Evolutionary conservation across 2,888 invertebrate genomes (phyloP).

Genomic region (Lycophotia porphyrea): DNA sequence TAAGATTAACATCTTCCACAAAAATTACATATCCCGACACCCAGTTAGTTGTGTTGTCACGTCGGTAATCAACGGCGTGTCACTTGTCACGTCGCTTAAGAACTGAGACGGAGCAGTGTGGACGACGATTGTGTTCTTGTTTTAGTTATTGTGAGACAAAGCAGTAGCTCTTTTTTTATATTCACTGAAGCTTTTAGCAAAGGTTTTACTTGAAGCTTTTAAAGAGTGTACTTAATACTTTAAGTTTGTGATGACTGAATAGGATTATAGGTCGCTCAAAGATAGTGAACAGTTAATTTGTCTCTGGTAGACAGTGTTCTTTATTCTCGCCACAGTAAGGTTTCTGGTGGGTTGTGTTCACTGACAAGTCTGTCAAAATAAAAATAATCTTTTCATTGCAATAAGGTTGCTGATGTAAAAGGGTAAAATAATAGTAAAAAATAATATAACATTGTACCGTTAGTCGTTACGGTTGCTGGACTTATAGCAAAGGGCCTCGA

Average conservation of each 20-base stretch:
- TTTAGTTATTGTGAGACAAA: conserved; percentile 9
- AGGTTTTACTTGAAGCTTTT: not conserved
- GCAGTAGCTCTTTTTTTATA: not conserved
- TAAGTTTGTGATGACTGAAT: not conserved
- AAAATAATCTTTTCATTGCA: not conserved
- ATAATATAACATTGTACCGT: no score
- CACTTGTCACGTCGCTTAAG: conserved; percentile 62
- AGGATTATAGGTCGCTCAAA: not conserved
- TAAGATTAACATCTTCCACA: conserved; percentile 62
- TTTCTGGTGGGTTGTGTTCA: not conserved
- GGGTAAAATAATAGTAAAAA: not conserved
- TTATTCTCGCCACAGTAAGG: not conserved
- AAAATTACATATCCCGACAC: conserved; percentile 64
- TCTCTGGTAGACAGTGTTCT: not conserved
- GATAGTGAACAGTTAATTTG: not conserved
- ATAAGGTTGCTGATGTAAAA: not conserved
- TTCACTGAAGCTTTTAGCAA: not conserved
- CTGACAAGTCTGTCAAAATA: not conserved
- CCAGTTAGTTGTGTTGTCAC: conserved; percentile 63
- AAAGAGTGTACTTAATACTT: not conserved
- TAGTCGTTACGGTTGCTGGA: no score
- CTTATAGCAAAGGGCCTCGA: no score
- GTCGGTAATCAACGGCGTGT: conserved; percentile 65
- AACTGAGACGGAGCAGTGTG: conserved; percentile 46
- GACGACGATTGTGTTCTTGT: conserved; percentile 34